Evolutionary conservation across 1,140 invertebrate genomes (phyloP), one percentile per base, ranked within the genome.

Genomic region (Chironomus tepperi): DNA sequence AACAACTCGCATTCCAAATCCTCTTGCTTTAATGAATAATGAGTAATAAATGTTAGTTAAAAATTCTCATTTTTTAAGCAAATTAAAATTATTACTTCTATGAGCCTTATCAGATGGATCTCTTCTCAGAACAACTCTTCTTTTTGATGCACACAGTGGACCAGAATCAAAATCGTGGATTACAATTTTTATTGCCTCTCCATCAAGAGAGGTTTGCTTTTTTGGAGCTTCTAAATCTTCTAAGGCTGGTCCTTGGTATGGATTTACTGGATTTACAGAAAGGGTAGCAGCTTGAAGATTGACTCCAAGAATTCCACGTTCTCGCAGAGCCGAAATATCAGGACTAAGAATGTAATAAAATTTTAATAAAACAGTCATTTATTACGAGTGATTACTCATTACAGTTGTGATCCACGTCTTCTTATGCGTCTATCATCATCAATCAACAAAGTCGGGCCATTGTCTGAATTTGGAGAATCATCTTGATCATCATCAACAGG

Each of bases 1-100:
- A 5, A 96, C 93, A 3, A 98, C 92, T 76, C 94, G 87, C 92
- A 98, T 94, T 2, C 95, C 95, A 79, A 97, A 95, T 75, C 94
- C 94, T 79, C 92, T 88, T 74, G 91, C 94, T 95, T 84, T 73
- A 83, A 81, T 73, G 78, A 34, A 34, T 77, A 77, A 77, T 79
- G 76, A 78, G 77, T n/a, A n/a, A n/a, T n/a, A n/a, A n/a, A n/a
- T n/a, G n/a, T n/a, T n/a, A 80, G 24, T 77, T 74, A 72, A 73
- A 19, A 2, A n/a, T 57, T 57, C 2, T 7, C 10, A n/a, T 9
- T 42, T 73, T 57, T 57, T 57, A 57, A 57, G n/a, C 1, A 57
- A n/a, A n/a, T n/a, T n/a, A n/a, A 67, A 78, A 87, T 34, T 34
- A 91, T 90, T 85, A 95, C 93, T 93, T 87, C 92, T 87, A 79